These are phyloP conservation scores for Hyalella azteca DNA, from an alignment of 2,888 invertebrate genomes.

Conservation along the genomic window DNA sequence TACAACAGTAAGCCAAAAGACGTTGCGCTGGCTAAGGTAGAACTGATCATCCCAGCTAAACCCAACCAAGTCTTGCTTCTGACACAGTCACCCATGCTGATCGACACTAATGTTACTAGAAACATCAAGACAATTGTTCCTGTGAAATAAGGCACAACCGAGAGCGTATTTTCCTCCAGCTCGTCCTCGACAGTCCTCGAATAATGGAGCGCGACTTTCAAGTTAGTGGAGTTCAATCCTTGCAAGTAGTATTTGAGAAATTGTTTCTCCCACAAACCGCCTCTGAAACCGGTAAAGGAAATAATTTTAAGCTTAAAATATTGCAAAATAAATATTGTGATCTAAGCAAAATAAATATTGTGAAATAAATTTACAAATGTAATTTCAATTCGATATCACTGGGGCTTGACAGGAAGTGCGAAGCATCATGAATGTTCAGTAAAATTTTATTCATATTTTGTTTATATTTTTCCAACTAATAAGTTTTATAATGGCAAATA, in stretches of 20 bases:
- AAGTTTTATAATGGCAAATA: neutral
- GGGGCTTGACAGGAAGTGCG: neutral
- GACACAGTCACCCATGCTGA: constrained; percentile 93
- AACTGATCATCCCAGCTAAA: constrained; percentile 86
- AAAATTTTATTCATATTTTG: neutral
- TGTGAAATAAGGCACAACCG: constrained; percentile 64
- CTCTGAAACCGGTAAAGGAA: neutral
- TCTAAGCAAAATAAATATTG: neutral
- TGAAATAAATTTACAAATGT: neutral
- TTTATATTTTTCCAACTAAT: neutral
- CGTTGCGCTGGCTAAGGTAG: constrained; percentile 86
- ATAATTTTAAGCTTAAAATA: neutral
- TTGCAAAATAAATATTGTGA: neutral
- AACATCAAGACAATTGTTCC: constrained; percentile 89
- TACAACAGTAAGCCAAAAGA: constrained; percentile 91
- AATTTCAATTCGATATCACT: neutral
- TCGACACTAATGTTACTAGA: constrained; percentile 77
- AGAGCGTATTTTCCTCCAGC: constrained; percentile 87
- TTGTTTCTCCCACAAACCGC: constrained; percentile 78
- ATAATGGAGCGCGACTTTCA: constrained; percentile 81
- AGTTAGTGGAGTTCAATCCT: constrained; percentile 61
- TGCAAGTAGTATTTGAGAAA: constrained; percentile 76
- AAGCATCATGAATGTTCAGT: neutral
- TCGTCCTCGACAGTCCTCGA: constrained; percentile 90
- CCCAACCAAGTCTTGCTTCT: constrained; percentile 91